Percentiles rank a stretch among this genome's conserved stretches.
Evolutionary conservation across 2,888 invertebrate genomes (phyloP).

Genomic region (Leptinotarsa haldemani): DNA sequence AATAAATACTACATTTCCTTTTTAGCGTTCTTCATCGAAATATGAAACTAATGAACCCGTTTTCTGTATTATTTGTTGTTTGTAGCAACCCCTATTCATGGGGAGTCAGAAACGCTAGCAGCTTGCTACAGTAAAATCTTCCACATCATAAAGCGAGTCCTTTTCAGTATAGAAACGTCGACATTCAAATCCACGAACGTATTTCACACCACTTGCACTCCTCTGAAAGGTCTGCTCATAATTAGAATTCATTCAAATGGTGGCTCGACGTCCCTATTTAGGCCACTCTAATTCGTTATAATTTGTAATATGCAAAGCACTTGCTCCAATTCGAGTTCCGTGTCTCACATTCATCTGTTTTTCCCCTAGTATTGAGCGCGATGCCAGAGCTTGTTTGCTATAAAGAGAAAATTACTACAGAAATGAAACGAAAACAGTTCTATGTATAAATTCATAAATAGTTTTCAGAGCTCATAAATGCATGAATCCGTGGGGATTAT

Average conservation of each 20-base stretch:
- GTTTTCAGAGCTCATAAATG: not conserved
- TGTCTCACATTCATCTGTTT: not conserved
- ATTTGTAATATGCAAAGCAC: constrained; percentile 8
- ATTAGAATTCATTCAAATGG: constrained; percentile 4
- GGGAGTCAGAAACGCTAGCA: not conserved
- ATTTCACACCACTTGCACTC: not conserved
- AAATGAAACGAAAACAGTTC: not conserved
- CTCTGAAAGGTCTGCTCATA: not conserved
- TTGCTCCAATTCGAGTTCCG: constrained; percentile 1
- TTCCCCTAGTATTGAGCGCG: not conserved
- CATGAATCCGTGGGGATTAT: not conserved
- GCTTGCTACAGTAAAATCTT: not conserved
- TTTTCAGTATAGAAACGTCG: not conserved
- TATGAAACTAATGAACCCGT: no score
- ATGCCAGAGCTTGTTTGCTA: not conserved
- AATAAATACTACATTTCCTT: no score
- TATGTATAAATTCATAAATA: not conserved
- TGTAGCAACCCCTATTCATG: no score
- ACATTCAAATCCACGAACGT: not conserved
- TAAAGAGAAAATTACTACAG: constrained; percentile 1
- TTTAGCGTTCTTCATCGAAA: no score
- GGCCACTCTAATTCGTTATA: constrained; percentile 12
- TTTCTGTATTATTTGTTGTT: no score
- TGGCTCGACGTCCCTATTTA: constrained; percentile 1
- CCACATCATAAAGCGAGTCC: not conserved